Evolutionary conservation across 2,888 invertebrate species (phyloP).

Genomic region (Scaptomyza reducta): DNA sequence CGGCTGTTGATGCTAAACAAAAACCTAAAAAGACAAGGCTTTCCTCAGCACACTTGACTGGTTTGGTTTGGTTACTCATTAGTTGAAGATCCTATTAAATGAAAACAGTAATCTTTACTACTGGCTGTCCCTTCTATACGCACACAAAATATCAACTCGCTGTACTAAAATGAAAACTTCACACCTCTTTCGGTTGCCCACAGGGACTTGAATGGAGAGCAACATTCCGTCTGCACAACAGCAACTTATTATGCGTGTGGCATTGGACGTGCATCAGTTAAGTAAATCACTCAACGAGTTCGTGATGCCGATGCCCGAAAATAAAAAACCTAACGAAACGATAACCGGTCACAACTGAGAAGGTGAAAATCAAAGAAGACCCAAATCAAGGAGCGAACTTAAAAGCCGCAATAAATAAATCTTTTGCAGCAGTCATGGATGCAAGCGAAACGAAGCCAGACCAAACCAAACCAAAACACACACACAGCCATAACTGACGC

Average conservation of each 20-base stretch:
- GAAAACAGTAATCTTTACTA: neutral
- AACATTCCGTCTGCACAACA: slow-evolving; percentile 16
- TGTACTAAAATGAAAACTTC: neutral
- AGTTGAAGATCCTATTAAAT: neutral
- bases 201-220: slow-evolving; percentile 1
- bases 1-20: too few relatives aligned
- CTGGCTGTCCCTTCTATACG: neutral
- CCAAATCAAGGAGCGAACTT: slow-evolving; percentile 59
- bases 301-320: slow-evolving; percentile 39
- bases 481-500: slow-evolving; percentile 49
- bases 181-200: slow-evolving; percentile 9
- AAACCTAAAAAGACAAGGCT: too few relatives aligned
- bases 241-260: slow-evolving; percentile 44
- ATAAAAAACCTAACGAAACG: slow-evolving; percentile 6
- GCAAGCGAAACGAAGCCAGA: slow-evolving; percentile 30
- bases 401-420: slow-evolving; percentile 78
- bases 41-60: too few relatives aligned
- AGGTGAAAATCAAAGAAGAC: slow-evolving; percentile 48
- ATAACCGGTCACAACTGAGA: slow-evolving; percentile 25
- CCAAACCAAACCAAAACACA: neutral
- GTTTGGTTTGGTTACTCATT: too few relatives aligned
- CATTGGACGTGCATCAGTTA: slow-evolving; percentile 62
- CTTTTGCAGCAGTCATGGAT: slow-evolving; percentile 63
- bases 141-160: neutral
- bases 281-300: slow-evolving; percentile 59